phyloP scores from a whole-genome alignment of 2,888 invertebrate species.

The Watsonalla cultraria region DNA sequence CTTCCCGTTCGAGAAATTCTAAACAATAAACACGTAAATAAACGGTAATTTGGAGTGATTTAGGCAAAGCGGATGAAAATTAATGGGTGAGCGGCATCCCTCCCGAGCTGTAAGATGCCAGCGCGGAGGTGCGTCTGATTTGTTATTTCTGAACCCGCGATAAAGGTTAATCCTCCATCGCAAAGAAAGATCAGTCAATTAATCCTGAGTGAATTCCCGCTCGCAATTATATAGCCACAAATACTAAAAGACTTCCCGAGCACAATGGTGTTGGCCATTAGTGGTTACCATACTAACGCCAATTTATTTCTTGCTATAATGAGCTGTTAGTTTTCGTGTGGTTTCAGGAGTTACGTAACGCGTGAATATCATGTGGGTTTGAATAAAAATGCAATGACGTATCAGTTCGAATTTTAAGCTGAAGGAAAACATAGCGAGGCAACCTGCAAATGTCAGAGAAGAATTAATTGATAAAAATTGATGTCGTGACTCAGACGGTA shows the following conservation, averaged over 20 bases:
- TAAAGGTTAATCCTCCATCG: slow-evolving; percentile 31
- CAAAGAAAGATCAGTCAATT: slow-evolving; percentile 26
- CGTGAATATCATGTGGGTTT: too few relatives aligned
- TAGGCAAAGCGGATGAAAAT: slow-evolving; percentile 49
- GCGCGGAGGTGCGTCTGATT: slow-evolving; percentile 35
- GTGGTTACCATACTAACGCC: background rate
- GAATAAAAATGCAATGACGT: too few relatives aligned
- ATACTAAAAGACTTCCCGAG: background rate
- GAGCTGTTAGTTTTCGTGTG: background rate
- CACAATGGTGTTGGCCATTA: background rate
- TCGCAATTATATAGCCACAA: background rate
- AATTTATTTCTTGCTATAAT: slow-evolving; percentile 1
- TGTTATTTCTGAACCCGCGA: slow-evolving; percentile 45
- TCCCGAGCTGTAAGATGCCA: slow-evolving; percentile 24
- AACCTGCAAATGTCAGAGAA: too few relatives aligned
- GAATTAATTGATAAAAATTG: too few relatives aligned
- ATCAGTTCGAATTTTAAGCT: too few relatives aligned
- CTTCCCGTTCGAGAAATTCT: slow-evolving; percentile 18
- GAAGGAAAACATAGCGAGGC: too few relatives aligned
- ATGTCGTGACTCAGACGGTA: too few relatives aligned
- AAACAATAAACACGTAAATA: slow-evolving; percentile 36
- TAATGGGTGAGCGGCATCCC: slow-evolving; percentile 36
- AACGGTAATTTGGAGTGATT: slow-evolving; percentile 41
- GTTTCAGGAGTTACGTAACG: too few relatives aligned
- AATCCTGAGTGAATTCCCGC: slow-evolving; percentile 21